Evolutionary conservation across 2,797 vertebrate species (phyloP).

Genomic region (Sebastes steindachneri): DNA sequence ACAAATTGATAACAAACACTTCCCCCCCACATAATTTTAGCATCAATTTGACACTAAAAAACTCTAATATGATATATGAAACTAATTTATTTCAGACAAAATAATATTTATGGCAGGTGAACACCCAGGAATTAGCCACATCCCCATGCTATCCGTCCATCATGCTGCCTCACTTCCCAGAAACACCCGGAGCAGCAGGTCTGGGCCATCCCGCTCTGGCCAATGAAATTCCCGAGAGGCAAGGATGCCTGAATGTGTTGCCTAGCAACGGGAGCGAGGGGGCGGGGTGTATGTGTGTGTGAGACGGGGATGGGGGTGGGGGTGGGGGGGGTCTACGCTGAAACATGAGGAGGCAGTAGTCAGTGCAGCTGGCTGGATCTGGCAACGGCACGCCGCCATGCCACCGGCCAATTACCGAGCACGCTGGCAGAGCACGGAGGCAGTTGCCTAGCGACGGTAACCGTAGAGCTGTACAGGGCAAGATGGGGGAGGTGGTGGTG

Average conservation of each 20-base stretch:
- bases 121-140: not conserved
- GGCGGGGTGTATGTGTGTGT: slow-evolving; percentile 23
- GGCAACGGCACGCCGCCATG: slow-evolving; percentile 78
- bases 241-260: slow-evolving; percentile 86
- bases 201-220: slow-evolving; percentile 70
- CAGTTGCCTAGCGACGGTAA: slow-evolving; percentile 94
- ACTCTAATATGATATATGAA: fast-evolving
- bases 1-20: not conserved
- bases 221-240: slow-evolving; percentile 89
- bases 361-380: slow-evolving; percentile 84
- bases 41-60: not conserved
- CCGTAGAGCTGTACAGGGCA: slow-evolving; percentile 68
- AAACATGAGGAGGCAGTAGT: slow-evolving; percentile 80
- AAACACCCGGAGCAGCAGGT: slow-evolving; percentile 66
- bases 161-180: slow-evolving; percentile 40
- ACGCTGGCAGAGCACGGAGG: slow-evolving; percentile 80
- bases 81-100: not conserved
- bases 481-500: slow-evolving; percentile 28
- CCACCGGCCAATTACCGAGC: slow-evolving; percentile 85
- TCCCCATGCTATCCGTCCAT: not conserved
- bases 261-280: slow-evolving; percentile 87
- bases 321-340: slow-evolving; percentile 14
- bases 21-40: not conserved
- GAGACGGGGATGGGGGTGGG: not conserved
- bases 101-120: not conserved